phyloP scores from a whole-genome alignment of 1,140 invertebrate genomes.

The Drosophila baimaii region DNA sequence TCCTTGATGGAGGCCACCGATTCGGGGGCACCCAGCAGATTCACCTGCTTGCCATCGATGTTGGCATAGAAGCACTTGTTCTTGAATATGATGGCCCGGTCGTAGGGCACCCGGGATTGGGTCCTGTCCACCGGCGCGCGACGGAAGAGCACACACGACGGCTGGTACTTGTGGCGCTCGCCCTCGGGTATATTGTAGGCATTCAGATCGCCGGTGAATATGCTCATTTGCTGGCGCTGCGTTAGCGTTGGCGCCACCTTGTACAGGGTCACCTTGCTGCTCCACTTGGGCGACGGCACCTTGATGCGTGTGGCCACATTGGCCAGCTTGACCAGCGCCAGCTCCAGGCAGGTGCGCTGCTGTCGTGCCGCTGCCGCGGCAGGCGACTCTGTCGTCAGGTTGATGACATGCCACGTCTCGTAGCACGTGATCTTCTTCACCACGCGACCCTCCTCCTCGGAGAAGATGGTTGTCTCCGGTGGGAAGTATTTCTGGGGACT shows the following conservation, averaged over 20 bases:
- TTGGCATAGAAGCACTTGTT: slow-evolving; percentile 81
- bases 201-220: slow-evolving; percentile 79
- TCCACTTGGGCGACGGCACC: slow-evolving; percentile 72
- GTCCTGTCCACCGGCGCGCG: slow-evolving; percentile 54
- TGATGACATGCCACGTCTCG: slow-evolving; percentile 84
- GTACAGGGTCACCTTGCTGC: slow-evolving; percentile 78
- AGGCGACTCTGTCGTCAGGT: slow-evolving; percentile 44
- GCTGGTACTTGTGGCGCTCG: slow-evolving; percentile 80
- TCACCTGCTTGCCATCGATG: slow-evolving; percentile 83
- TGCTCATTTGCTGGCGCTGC: slow-evolving; percentile 59
- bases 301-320: slow-evolving; percentile 65
- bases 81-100: slow-evolving; percentile 83
- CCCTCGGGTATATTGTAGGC: slow-evolving; percentile 72
- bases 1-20: slow-evolving; percentile 59
- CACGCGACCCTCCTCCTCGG: slow-evolving; percentile 78
- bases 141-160: slow-evolving; percentile 79
- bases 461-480: slow-evolving; percentile 74
- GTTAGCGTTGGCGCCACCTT: slow-evolving; percentile 64
- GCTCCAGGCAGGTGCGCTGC: slow-evolving; percentile 72
- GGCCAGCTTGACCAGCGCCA: slow-evolving; percentile 74
- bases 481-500: slow-evolving; percentile 58
- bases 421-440: slow-evolving; percentile 84
- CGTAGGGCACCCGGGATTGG: slow-evolving; percentile 74
- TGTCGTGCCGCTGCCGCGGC: slow-evolving; percentile 27
- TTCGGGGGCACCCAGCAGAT: slow-evolving; percentile 75